Conservation (phyloP, 2,888 invertebrate genomes). For the Chloroclystis v-ata region DNA sequence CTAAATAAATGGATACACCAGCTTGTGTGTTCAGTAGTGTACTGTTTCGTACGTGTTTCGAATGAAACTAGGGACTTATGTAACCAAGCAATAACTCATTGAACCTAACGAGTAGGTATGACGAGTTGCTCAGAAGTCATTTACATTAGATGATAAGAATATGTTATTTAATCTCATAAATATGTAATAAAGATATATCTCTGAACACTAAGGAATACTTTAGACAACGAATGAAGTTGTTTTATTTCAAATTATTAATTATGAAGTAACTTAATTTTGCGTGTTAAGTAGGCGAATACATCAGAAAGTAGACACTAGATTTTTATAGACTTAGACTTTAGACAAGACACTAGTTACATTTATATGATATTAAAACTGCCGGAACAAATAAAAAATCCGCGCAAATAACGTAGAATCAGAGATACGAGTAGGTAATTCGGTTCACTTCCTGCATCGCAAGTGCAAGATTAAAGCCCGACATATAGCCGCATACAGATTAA, state of each 20-base stretch:
- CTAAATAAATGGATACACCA: too few relatives aligned
- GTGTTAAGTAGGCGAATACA: too few relatives aligned
- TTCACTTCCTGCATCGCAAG: slow-evolving; percentile 53
- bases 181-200: background rate
- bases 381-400: too few relatives aligned
- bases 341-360: too few relatives aligned
- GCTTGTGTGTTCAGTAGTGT: background rate
- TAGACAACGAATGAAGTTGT: too few relatives aligned
- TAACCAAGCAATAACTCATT: slow-evolving; percentile 17
- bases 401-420: too few relatives aligned
- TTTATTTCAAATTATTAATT: too few relatives aligned
- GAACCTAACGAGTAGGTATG: slow-evolving; percentile 1
- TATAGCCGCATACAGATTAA: slow-evolving; percentile 65
- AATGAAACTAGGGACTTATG: slow-evolving; percentile 7
- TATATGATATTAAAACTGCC: too few relatives aligned
- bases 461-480: slow-evolving; percentile 40
- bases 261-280: too few relatives aligned
- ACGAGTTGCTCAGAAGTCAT: background rate
- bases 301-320: too few relatives aligned
- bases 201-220: too few relatives aligned
- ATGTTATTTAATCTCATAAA: background rate
- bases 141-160: slow-evolving; percentile 9
- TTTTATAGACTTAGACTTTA: too few relatives aligned
- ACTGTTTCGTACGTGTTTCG: slow-evolving; percentile 1
- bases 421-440: slow-evolving; percentile 38